Base-by-base conservation (phyloP, 2,113 vertebrate species). In the Ictidomys tridecemlineatus region DNA sequence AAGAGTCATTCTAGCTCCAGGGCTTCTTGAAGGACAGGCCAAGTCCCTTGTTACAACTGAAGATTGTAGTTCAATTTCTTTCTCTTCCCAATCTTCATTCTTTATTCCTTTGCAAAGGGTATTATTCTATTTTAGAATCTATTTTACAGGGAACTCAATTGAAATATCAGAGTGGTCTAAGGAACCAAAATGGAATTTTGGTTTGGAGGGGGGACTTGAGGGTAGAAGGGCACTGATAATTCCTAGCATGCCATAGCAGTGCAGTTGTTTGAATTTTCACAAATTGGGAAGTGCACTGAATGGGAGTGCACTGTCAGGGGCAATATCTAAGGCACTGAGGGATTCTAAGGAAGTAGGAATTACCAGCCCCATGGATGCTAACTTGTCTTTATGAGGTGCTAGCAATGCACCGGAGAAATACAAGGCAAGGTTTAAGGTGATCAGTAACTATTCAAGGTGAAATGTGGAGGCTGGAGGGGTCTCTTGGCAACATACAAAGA, bases 401-500 rank as follows among this genome's bases (percentile, higher is more conserved):
- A 94, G n/a, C 24, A 42, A 67, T 86, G 5, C 39, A 48, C 45
- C 77, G 8, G n/a, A 85, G 70, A 92, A 89, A 95, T 30, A 39
- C 7, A 72, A 72, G 22, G 32, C 30, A 32, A 45, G 72, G 34
- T 17, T 74, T 26, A 79, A 34, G 13, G 8, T 48, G 28, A 77
- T 72, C 85, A 92, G 42, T 88, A 28, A 87, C 12, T 37, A 70
- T 67, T 82, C 85, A 82, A 89, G 39, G 37, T 61, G 9, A 70
- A 83, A 1, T 45, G 6, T 89, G 37, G 20, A 73, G 73, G 67
- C 34, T 61, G 82, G 48, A 82, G 7, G 4, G 2, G 10, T 79
- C 65, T 84, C 37, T 89, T 95, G 70, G 69, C 26, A 89, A 58
- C 39, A 69, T 84, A 65, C 37, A 85, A 92, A 82, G 12, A 69